These are phyloP conservation scores for Charaxes varanes DNA, from an alignment of 1,140 invertebrate genomes.

Conservation along the genomic window DNA sequence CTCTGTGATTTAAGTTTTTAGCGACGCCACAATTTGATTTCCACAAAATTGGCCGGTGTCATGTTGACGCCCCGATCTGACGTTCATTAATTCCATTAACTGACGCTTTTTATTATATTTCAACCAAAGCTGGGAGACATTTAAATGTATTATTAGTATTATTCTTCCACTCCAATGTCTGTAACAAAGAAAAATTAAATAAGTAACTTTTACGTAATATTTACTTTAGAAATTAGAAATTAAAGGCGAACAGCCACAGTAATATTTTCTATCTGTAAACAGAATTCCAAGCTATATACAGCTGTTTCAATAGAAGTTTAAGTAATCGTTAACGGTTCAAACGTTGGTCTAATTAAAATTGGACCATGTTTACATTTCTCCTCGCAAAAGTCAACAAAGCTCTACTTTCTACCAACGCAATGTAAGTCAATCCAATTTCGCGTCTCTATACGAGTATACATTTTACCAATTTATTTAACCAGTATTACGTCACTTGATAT, in stretches of 20 bases:
- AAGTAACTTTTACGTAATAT: neutral
- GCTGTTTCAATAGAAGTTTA: conserved; percentile 17
- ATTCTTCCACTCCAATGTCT: conserved; percentile 2
- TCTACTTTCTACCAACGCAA: conserved; percentile 27
- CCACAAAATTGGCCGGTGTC: no score
- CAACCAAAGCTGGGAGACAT: no score
- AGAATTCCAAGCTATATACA: conserved; percentile 4
- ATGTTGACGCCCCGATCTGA: no score
- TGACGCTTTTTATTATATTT: no score
- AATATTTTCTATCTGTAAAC: conserved; percentile 3
- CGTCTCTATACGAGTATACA: no score
- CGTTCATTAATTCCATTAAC: no score
- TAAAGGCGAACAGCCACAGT: neutral
- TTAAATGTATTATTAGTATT: no score
- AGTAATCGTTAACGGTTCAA: conserved; percentile 15
- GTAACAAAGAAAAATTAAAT: conserved; percentile 5
- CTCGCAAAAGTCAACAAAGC: conserved; percentile 30
- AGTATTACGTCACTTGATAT: no score
- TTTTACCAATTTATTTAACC: no score
- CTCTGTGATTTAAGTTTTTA: no score
- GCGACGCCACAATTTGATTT: no score
- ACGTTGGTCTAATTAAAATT: conserved; percentile 18
- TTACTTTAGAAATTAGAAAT: neutral
- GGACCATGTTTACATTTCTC: conserved; percentile 21
- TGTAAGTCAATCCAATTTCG: conserved; percentile 14